Conservation (phyloP, 2,113 vertebrate species). For the Oryctolagus cuniculus region DNA sequence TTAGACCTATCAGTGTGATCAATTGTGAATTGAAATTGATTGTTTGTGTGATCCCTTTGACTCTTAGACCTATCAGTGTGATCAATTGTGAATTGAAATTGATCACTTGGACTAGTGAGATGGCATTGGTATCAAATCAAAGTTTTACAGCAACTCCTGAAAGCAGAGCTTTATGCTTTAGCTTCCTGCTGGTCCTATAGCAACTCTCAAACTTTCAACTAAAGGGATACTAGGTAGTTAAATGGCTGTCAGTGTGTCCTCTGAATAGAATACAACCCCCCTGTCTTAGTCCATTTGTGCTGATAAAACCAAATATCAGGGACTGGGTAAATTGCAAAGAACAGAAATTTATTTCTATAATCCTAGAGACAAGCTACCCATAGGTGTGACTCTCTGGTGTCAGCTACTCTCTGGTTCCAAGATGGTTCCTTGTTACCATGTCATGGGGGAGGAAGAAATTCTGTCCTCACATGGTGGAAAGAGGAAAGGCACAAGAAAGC, state of each 20-base stretch:
- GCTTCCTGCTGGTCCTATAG: neutral
- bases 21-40: too few species aligned
- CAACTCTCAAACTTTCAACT: too few species aligned
- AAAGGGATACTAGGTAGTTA: neutral
- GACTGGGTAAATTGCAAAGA: neutral
- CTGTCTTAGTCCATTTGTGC: neutral
- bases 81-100: too few species aligned
- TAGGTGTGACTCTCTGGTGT: neutral
- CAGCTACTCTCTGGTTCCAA: neutral
- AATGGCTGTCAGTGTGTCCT: neutral
- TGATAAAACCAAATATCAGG: neutral
- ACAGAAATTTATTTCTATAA: too few species aligned
- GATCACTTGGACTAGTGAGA: too few species aligned
- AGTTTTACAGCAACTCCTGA: neutral
- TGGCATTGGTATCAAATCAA: too few species aligned
- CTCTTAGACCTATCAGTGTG: too few species aligned
- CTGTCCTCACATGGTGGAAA: neutral
- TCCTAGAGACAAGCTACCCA: fast-evolving
- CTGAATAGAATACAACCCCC: neutral
- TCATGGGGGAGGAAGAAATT: neutral
- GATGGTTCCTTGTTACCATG: neutral
- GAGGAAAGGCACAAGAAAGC: neutral
- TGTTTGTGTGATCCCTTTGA: too few species aligned
- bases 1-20: too few species aligned
- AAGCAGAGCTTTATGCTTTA: neutral